Evolutionary conservation across 2,888 invertebrate species (phyloP).

Genomic region (Andrena chrysosceles): DNA sequence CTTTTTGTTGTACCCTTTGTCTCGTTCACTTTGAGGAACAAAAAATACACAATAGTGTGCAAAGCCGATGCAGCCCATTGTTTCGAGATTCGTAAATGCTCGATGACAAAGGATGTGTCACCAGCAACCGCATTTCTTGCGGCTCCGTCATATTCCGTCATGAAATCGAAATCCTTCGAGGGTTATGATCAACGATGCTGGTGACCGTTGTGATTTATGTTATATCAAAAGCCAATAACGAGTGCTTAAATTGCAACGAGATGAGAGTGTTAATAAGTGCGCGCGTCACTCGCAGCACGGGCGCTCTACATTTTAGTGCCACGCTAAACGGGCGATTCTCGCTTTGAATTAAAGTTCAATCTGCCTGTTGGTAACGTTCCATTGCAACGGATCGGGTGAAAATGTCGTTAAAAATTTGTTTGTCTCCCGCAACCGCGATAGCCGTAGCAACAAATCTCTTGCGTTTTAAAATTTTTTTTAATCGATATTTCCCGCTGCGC

Average conservation of each 20-base stretch:
- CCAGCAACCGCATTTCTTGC: slow-evolving; percentile 14
- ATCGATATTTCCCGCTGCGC: not conserved
- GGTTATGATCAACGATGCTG: not conserved
- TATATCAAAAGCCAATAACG: slow-evolving; percentile 6
- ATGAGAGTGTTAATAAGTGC: slow-evolving; percentile 3
- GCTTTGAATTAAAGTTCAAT: slow-evolving; percentile 32
- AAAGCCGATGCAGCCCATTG: slow-evolving; percentile 28
- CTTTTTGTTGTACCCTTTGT: not conserved
- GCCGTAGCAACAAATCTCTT: not conserved
- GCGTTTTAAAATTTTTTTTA: slow-evolving; percentile 7
- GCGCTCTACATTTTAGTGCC: not conserved
- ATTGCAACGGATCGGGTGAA: slow-evolving; percentile 7
- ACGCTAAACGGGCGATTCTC: slow-evolving; percentile 13
- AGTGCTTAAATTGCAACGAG: slow-evolving; percentile 17
- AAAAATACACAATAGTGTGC: slow-evolving; percentile 11
- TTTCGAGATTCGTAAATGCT: slow-evolving; percentile 20
- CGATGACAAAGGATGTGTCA: slow-evolving; percentile 32
- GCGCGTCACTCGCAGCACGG: not conserved
- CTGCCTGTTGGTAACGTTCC: slow-evolving; percentile 12
- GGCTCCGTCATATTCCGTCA: not conserved
- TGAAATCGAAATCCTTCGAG: slow-evolving; percentile 2
- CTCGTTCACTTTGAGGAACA: not conserved
- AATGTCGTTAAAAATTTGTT: slow-evolving; percentile 37
- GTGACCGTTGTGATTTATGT: not conserved
- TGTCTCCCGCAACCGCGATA: slow-evolving; percentile 3